Base-by-base conservation (phyloP, 2,888 invertebrate genomes). In the Conops quadrifasciatus region DNA sequence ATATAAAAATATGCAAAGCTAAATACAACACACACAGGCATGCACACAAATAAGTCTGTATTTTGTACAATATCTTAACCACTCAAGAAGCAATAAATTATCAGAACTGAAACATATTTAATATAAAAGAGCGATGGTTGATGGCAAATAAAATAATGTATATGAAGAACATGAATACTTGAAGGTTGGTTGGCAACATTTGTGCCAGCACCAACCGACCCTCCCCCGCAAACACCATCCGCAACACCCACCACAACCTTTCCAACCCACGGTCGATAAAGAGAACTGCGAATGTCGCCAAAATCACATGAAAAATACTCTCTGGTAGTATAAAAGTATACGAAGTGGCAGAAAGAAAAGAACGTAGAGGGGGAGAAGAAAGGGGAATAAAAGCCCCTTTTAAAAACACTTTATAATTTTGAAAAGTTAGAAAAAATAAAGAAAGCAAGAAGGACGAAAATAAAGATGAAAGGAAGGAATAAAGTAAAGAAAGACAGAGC, bases 81-180 rank as follows among this genome's bases (percentile, higher is more conserved):
- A 63, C 56, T 56, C 26, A 59, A 67, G 68, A 62, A 58, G 45
- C 49, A 60, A 68, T 68, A 68, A 68, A 68, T 68, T 68, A 68
- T 62, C 60, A 36, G 60, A 51, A 68, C 49, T 51, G 68, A 62
- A 68, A 68, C 62, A 68, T 68, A 62, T 68, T 68, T 68, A 68
- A 68, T 68, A 68, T 59, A 36, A 51, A 67, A 62, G 30, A 36
- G 58, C 58, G 58, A 58, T 58, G 58, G 58, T 24, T 58, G 53
- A 56, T n/a, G 62, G 68, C 68, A 62, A 68, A 68, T 68, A 51
- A 60, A 67, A 67, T 67, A 67, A 67, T 67, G 28, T 24, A 58
- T 58, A 16, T 58, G 58, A 67, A 28, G 24, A 67, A 67, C 13
- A 58, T n/a, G n/a, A 49, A 49, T 30, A 53, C 58, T n/a, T 58